Conservation (phyloP, 2,113 vertebrate species). For the Seriola aureovittata region DNA sequence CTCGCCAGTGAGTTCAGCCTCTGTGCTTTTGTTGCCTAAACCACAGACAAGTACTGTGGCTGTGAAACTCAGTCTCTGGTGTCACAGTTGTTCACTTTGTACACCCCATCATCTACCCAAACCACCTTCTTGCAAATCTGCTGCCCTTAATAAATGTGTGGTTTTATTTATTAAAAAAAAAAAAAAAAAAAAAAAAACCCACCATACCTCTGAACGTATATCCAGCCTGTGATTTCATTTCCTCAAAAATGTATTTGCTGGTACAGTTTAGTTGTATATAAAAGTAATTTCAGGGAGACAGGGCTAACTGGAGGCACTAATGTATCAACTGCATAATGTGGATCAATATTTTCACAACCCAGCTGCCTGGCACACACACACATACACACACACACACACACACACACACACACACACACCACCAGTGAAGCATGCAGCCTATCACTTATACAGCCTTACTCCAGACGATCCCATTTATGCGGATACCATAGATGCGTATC, state of each 20-base stretch:
- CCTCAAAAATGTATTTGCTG: not conserved
- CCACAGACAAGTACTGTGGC: not conserved
- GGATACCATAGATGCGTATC: not conserved
- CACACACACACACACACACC: conserved; percentile 1
- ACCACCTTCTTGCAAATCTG: not conserved
- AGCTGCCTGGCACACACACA: not conserved
- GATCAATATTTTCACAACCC: conserved; percentile 8
- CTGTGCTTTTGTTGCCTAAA: not conserved
- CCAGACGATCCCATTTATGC: not conserved
- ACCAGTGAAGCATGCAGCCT: not conserved
- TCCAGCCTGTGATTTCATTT: not conserved
- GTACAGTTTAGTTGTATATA: not conserved
- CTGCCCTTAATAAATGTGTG: not conserved
- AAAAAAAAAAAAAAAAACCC: not conserved
- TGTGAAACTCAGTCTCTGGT: not conserved
- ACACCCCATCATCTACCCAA: not conserved
- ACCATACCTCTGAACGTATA: not conserved
- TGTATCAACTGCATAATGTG: conserved; percentile 3
- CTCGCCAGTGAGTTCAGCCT: too few relatives aligned
- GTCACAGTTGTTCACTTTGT: not conserved
- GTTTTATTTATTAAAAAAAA: not conserved
- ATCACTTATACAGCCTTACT: not conserved
- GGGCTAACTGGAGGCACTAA: not conserved
- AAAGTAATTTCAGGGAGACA: not conserved
- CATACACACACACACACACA: conserved; percentile 6